A percentile compares a stretch with the other conserved stretches of the same genome.
Conservation (phyloP, 2,888 invertebrate species). For the Brachynemurus nebulosus region DNA sequence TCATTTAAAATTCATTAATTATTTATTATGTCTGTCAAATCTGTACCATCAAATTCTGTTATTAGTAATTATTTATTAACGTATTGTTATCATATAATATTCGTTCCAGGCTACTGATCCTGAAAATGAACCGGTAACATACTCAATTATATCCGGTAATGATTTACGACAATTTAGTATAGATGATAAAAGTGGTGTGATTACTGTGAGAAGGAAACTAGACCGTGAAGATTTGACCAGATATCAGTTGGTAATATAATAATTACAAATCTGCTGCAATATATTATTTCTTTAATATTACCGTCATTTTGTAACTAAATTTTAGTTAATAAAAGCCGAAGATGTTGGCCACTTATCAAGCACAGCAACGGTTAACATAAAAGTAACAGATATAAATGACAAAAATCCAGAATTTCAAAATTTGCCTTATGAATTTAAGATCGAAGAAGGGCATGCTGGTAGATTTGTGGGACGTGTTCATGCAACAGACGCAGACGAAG, state of each 20-base stretch:
- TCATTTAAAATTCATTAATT: no score
- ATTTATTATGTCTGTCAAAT: no score
- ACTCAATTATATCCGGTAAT: slow-evolving; percentile 78
- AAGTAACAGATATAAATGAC: slow-evolving; percentile 83
- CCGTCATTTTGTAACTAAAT: slow-evolving; percentile 12
- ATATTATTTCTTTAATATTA: no score
- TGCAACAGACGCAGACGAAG: slow-evolving; percentile 76
- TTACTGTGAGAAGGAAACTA: slow-evolving; percentile 70
- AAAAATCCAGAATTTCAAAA: slow-evolving; percentile 81
- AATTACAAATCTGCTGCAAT: no score
- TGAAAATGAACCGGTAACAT: slow-evolving; percentile 73
- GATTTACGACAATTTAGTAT: slow-evolving; percentile 79
- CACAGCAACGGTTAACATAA: slow-evolving; percentile 74
- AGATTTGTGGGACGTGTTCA: slow-evolving; percentile 64
- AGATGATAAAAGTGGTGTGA: slow-evolving; percentile 74
- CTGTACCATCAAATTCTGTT: no score
- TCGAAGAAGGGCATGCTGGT: slow-evolving; percentile 54
- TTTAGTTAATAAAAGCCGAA: slow-evolving; percentile 66
- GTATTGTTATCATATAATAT: neutral
- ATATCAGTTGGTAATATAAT: slow-evolving; percentile 71
- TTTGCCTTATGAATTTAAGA: slow-evolving; percentile 66
- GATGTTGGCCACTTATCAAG: slow-evolving; percentile 71
- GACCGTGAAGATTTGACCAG: slow-evolving; percentile 81
- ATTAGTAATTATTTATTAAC: no score
- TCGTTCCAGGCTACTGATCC: slow-evolving; percentile 63